phyloP scores from a whole-genome alignment of 2,888 invertebrate species.

The Lampropteryx suffumata region DNA sequence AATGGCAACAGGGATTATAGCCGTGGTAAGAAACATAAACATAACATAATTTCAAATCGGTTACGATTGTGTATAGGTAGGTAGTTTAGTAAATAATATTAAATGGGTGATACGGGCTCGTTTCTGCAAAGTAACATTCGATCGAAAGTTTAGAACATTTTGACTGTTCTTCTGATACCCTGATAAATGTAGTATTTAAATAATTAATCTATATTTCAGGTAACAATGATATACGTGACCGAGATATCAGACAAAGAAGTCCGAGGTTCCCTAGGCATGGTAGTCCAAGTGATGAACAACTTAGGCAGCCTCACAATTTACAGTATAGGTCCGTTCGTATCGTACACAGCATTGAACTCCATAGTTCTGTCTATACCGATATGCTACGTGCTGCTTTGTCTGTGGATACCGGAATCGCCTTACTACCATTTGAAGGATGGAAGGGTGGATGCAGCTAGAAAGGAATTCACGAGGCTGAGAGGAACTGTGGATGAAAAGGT shows the following conservation, averaged over 20 bases:
- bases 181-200: too few species aligned
- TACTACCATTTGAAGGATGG: slow-evolving; percentile 83
- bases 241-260: slow-evolving; percentile 80
- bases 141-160: too few species aligned
- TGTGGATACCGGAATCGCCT: slow-evolving; percentile 85
- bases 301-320: slow-evolving; percentile 71
- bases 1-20: slow-evolving; percentile 77
- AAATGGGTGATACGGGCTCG: too few species aligned
- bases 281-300: slow-evolving; percentile 76
- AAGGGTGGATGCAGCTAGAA: slow-evolving; percentile 69
- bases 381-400: slow-evolving; percentile 70
- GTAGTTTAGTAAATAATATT: too few species aligned
- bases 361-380: slow-evolving; percentile 73
- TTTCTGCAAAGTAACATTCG: too few species aligned
- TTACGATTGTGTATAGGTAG: too few species aligned
- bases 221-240: slow-evolving; percentile 77
- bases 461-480: slow-evolving; percentile 67
- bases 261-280: slow-evolving; percentile 73
- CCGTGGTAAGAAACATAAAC: slow-evolving; percentile 79
- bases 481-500: slow-evolving; percentile 71
- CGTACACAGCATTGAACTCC: slow-evolving; percentile 68
- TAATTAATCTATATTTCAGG: slow-evolving; percentile 49
- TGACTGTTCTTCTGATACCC: too few species aligned
- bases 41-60: too few species aligned
- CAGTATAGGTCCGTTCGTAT: slow-evolving; percentile 74